Conservation (phyloP, 2,888 invertebrate species). For the Dynastes hyllus region DNA sequence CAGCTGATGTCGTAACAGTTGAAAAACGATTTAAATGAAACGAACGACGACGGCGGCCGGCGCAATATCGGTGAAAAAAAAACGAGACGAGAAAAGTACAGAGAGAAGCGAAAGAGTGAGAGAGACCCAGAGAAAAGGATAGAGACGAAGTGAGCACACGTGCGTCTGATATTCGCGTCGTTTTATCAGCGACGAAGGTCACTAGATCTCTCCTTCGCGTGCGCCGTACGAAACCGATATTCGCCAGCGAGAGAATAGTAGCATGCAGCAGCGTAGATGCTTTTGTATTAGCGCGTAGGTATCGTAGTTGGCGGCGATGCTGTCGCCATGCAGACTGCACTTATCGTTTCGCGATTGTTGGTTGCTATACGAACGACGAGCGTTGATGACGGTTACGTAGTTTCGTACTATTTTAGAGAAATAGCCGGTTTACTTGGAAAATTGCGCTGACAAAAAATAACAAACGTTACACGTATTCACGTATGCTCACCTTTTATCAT, state of each 20-base stretch:
- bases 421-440: too few species aligned
- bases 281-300: neutral
- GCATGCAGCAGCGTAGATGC: neutral
- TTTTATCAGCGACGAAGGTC: constrained; percentile 32
- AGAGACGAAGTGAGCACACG: constrained; percentile 9
- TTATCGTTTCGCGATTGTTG: constrained; percentile 11
- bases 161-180: neutral
- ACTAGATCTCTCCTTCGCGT: constrained; percentile 7
- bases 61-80: neutral
- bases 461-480: too few species aligned
- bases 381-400: neutral
- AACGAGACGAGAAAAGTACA: neutral
- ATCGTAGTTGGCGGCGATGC: constrained; percentile 16
- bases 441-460: too few species aligned
- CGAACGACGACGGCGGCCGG: constrained; percentile 14
- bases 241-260: neutral
- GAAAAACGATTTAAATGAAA: constrained; percentile 24
- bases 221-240: neutral
- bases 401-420: neutral
- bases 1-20: constrained; percentile 45
- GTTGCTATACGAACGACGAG: neutral
- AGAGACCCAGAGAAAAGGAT: neutral
- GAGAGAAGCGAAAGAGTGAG: neutral
- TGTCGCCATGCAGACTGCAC: constrained; percentile 48
- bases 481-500: too few species aligned